Evolutionary conservation across 2,797 vertebrate genomes (phyloP).

Genomic region (Gadopsis marmoratus): DNA sequence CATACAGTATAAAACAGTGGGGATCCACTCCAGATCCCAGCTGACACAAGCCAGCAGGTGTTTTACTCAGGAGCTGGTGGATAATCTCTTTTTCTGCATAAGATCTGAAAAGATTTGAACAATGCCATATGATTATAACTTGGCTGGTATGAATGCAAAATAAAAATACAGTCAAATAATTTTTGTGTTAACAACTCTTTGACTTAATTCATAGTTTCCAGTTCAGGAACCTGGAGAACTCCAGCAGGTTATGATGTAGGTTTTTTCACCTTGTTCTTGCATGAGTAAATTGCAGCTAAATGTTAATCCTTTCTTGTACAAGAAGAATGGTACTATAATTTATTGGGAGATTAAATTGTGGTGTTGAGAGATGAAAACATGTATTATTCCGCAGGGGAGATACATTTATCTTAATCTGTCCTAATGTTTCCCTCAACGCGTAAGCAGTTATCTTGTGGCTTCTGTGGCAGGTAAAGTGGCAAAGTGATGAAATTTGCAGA

Average conservation of each 20-base stretch:
- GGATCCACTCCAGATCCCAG: not conserved
- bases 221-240: not conserved
- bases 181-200: not conserved
- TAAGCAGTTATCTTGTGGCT: constrained; percentile 25
- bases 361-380: constrained; percentile 18
- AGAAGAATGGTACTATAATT: not conserved
- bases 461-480: constrained; percentile 10
- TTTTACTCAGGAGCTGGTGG: not conserved
- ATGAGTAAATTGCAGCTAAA: not conserved
- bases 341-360: constrained; percentile 5
- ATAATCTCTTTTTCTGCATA: not conserved
- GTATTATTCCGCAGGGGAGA: constrained; percentile 17
- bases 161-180: not conserved
- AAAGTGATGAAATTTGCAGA: constrained; percentile 29
- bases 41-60: not conserved
- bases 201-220: not conserved
- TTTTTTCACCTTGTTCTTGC: constrained; percentile 2
- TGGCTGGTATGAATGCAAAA: not conserved
- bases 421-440: not conserved
- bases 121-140: not conserved
- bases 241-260: not conserved
- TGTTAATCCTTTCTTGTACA: constrained; percentile 15
- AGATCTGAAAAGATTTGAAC: not conserved
- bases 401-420: not conserved
- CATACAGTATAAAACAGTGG: not conserved